Percentiles rank a stretch among this genome's conserved stretches.
Conservation (phyloP, 2,888 invertebrate species). For the Conomelus anceps region DNA sequence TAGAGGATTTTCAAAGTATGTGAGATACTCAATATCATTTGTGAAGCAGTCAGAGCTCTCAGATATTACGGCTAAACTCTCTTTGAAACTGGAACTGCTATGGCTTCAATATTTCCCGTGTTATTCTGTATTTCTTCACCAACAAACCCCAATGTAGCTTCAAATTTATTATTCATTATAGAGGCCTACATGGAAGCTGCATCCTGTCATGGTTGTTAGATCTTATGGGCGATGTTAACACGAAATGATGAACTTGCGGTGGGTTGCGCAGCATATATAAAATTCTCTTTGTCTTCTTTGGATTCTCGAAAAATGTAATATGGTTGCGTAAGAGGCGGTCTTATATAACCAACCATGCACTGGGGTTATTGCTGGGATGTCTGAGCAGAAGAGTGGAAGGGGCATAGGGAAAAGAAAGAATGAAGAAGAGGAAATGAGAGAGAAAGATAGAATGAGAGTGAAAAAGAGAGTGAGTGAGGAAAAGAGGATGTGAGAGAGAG, state of each 20-base stretch:
- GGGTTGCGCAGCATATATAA: neutral
- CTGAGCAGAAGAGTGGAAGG: neutral
- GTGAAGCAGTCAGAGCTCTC: too few species aligned
- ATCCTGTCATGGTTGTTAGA: neutral
- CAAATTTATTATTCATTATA: neutral
- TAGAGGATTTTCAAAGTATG: too few species aligned
- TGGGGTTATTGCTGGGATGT: neutral
- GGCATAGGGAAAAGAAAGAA: too few species aligned
- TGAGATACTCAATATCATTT: too few species aligned
- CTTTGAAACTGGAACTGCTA: neutral
- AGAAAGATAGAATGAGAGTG: neutral
- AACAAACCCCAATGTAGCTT: neutral
- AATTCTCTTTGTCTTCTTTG: neutral
- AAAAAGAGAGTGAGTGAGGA: neutral
- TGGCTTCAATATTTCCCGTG: neutral
- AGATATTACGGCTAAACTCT: too few species aligned
- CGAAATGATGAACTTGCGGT: neutral
- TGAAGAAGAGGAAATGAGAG: too few species aligned
- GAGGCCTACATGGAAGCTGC: neutral
- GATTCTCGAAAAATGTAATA: neutral
- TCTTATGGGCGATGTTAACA: neutral
- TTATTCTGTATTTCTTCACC: neutral
- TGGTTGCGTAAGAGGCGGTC: neutral
- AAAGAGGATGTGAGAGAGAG: neutral
- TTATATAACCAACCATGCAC: neutral